Evolutionary conservation across 2,888 invertebrate genomes (phyloP), one percentile per base, ranked within the genome.

Genomic region (Neria commutata): DNA sequence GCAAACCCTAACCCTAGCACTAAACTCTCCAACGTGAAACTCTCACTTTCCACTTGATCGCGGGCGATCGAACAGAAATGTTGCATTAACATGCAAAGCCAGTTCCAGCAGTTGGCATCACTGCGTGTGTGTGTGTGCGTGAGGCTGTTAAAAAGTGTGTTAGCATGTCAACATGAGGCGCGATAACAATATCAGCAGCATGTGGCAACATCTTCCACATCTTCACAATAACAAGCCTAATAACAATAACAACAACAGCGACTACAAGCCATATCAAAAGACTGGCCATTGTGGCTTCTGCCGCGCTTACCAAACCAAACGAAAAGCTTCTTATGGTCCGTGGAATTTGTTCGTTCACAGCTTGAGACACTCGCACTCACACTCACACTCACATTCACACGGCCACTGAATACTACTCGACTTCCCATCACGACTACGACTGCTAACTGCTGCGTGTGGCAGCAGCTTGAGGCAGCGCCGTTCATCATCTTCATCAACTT

Each of bases 291-390:
- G n/a, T n/a, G n/a, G n/a, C n/a, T n/a, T n/a, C n/a, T n/a, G n/a
- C n/a, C n/a, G 42, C 19, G 42, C 42, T 21, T 19, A 19, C 54
- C n/a, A 26, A 17, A 45, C 25, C 42, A 23, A 21, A 50, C 46
- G 26, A 47, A 40, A 24, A 56, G 54, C 62, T 63, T 55, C 60
- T 64, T 68, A 62, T 66, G 67, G 68, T 59, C 65, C 63, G 62
- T 56, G 63, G 64, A 67, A 65, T 68, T 67, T 64, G 66, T 68
- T 65, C 56, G 63, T 57, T 65, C 65, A 66, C 66, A 65, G 67
- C 66, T 67, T 61, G 48, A 49, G 46, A 25, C 46, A 25, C 42
- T 16, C 17, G 17, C 16, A 48, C 4, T 29, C 29, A 29, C 29
- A 29, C 29, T 29, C 29, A 48, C 17, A 26, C 14, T n/a, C 25